A percentile compares a stretch with the other conserved stretches of the same genome.
phyloP scores from a whole-genome alignment of 1,140 invertebrate species.

The Drosophila jambulina region DNA sequence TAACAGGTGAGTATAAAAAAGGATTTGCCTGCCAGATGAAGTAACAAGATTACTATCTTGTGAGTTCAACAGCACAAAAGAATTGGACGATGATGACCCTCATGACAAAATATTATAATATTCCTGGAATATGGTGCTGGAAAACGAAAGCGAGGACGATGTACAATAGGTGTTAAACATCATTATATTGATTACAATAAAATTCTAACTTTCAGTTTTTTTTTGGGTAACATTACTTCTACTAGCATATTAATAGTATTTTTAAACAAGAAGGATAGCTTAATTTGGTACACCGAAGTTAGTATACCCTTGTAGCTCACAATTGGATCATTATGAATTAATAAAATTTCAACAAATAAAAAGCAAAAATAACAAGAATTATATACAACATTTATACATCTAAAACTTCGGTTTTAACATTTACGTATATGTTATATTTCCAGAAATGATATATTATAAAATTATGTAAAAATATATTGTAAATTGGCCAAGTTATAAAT shows the following conservation, averaged over 20 bases:
- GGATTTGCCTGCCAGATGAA: background rate
- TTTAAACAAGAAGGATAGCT: no score
- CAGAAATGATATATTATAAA: no score
- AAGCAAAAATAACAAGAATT: no score
- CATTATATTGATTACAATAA: background rate
- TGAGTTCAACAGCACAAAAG: background rate
- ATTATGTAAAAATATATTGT: no score
- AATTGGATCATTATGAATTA: no score
- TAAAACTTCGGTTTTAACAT: no score
- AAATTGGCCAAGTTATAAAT: no score
- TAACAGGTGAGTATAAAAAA: background rate
- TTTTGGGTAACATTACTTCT: background rate
- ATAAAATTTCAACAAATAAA: no score
- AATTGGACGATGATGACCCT: background rate
- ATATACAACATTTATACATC: no score
- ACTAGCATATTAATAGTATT: background rate
- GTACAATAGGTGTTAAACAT: background rate
- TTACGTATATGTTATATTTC: no score
- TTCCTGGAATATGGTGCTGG: background rate
- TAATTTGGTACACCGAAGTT: no score
- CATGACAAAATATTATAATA: background rate
- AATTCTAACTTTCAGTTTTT: background rate
- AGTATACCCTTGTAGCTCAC: no score
- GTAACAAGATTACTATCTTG: background rate
- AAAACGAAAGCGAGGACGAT: background rate